These are phyloP conservation scores for Gadopsis marmoratus DNA, from an alignment of 2,797 vertebrate genomes.

Conservation along the genomic window DNA sequence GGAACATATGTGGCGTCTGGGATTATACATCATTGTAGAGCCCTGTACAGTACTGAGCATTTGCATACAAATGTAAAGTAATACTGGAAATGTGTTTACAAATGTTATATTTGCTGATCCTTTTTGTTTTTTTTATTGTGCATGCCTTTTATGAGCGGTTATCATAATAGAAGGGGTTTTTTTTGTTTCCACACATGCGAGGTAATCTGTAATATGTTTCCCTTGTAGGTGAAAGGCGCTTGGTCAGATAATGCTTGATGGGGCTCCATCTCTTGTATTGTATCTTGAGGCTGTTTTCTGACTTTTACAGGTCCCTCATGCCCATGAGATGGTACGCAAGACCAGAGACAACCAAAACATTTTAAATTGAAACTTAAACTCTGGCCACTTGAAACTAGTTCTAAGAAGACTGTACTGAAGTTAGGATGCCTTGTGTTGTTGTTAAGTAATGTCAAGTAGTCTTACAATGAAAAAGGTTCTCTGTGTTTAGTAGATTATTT, in stretches of 20 bases:
- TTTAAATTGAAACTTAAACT: conserved; percentile 46
- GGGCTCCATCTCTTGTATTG: conserved; percentile 96
- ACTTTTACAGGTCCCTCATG: conserved; percentile 97
- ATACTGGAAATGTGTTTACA: conserved; percentile 13
- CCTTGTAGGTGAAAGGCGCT: conserved; percentile 94
- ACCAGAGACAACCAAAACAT: conserved; percentile 82
- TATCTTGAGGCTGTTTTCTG: conserved; percentile 98
- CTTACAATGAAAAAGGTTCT: background rate
- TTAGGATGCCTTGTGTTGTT: conserved; percentile 41
- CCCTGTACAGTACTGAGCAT: conserved; percentile 12
- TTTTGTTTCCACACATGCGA: conserved; percentile 97
- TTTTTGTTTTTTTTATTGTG: conserved; percentile 1
- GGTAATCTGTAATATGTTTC: conserved; percentile 99
- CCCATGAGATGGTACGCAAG: conserved; percentile 97
- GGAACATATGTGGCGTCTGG: background rate
- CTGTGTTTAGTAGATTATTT: conserved; percentile 35
- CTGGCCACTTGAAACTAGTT: conserved; percentile 63
- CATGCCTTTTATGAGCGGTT: conserved; percentile 6
- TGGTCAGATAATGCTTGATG: conserved; percentile 95
- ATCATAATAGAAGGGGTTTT: conserved; percentile 21
- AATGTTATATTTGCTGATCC: conserved; percentile 8
- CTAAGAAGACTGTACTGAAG: conserved; percentile 19
- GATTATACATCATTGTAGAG: conserved; percentile 27
- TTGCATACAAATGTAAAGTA: conserved; percentile 14
- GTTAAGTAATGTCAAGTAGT: conserved; percentile 43